phyloP scores from a whole-genome alignment of 1,140 invertebrate genomes.

The Tenebrio molitor region DNA sequence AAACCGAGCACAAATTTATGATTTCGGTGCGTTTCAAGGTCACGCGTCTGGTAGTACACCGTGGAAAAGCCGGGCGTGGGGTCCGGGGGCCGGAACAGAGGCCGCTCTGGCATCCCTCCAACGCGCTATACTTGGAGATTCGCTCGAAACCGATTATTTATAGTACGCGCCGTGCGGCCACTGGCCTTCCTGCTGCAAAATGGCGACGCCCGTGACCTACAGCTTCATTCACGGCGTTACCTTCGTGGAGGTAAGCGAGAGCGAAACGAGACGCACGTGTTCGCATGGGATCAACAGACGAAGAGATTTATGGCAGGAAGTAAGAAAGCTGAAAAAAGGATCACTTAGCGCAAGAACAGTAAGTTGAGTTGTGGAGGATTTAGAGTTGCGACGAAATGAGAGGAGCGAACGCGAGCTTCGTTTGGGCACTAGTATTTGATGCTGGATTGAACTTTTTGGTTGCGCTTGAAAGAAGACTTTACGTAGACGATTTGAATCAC shows the following conservation, averaged over 20 bases:
- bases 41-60: constrained; percentile 22
- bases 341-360: no score
- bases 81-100: constrained; percentile 68
- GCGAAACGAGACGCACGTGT: no score
- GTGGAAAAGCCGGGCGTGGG: constrained; percentile 39
- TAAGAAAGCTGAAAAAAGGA: no score
- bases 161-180: constrained; percentile 70
- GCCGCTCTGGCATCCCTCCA: constrained; percentile 73
- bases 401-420: no score
- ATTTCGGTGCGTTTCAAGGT: constrained; percentile 9
- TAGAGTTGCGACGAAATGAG: no score
- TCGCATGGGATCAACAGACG: no score
- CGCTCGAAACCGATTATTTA: constrained; percentile 71
- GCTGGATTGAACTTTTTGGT: no score
- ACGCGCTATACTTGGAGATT: constrained; percentile 82
- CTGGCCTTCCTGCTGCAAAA: constrained; percentile 71
- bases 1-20: constrained; percentile 2
- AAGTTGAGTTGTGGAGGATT: no score
- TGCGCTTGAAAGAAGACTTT: no score
- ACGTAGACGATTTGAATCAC: no score
- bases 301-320: no score
- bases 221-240: constrained; percentile 54
- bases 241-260: constrained; percentile 45
- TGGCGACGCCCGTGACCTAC: constrained; percentile 70
- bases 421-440: no score